Evolutionary conservation across 2,888 invertebrate genomes (phyloP).

Genomic region (Drosophila colorata): DNA sequence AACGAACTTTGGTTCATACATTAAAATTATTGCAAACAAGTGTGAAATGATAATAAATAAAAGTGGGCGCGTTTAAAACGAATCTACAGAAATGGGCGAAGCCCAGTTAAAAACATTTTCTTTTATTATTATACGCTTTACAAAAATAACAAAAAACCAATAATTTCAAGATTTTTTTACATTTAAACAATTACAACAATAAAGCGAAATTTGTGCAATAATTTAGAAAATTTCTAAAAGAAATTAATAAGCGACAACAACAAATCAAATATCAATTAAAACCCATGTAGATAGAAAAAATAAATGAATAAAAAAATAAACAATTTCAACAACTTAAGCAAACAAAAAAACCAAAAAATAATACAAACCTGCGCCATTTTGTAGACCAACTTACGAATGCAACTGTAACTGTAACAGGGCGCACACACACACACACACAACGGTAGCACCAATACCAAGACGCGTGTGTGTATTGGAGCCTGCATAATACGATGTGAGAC

Average conservation of each 20-base stretch:
- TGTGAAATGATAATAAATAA: conserved; percentile 41
- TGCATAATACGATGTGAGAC: conserved; percentile 41
- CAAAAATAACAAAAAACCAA: conserved; percentile 10
- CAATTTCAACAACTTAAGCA: not conserved
- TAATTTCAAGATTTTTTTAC: conserved; percentile 1
- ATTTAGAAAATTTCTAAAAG: conserved; percentile 62
- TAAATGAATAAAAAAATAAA: conserved; percentile 16
- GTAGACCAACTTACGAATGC: conserved; percentile 37
- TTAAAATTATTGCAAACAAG: not conserved
- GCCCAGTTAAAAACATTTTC: conserved; percentile 62
- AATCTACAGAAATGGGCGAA: conserved; percentile 60
- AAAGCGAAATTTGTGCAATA: conserved; percentile 66
- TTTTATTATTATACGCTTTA: conserved; percentile 55
- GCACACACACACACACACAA: conserved; percentile 19
- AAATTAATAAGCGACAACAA: conserved; percentile 59
- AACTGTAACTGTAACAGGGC: conserved; percentile 14
- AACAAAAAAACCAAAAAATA: conserved; percentile 18
- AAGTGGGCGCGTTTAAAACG: conserved; percentile 41
- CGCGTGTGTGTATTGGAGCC: conserved; percentile 17
- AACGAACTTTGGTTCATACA: conserved; percentile 19
- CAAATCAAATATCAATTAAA: conserved; percentile 38
- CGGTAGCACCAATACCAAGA: conserved; percentile 27
- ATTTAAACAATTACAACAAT: conserved; percentile 11
- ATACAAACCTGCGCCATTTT: conserved; percentile 35
- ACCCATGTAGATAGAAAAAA: conserved; percentile 44